Percentiles rank a stretch among this genome's conserved stretches.
phyloP scores from a whole-genome alignment of 2,113 vertebrate species.

The Platysteira castanea region DNA sequence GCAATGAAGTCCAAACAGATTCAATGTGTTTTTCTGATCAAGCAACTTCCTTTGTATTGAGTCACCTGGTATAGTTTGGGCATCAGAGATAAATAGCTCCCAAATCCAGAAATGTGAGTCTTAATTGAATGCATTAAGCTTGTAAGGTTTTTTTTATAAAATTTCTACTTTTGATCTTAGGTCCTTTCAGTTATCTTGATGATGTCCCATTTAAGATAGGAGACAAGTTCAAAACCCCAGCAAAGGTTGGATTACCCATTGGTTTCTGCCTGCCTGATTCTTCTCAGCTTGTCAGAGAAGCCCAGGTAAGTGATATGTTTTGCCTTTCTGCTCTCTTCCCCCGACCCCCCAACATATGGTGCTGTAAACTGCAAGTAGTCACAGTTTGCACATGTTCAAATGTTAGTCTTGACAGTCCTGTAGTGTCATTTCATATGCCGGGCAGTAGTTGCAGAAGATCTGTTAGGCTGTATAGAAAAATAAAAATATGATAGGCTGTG shows the following conservation, averaged over 20 bases:
- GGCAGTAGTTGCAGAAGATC: neutral
- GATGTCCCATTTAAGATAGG: constrained; percentile 96
- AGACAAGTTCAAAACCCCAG: constrained; percentile 90
- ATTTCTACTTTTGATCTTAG: constrained; percentile 71
- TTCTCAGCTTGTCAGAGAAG: constrained; percentile 74
- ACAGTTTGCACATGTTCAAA: neutral
- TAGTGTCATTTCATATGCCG: neutral
- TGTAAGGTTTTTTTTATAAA: neutral
- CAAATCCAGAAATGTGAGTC: neutral
- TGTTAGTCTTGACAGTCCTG: neutral
- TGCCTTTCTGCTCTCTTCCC: neutral
- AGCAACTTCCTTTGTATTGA: neutral
- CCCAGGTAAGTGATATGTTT: constrained; percentile 75
- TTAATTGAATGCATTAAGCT: neutral
- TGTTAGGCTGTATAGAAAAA: neutral
- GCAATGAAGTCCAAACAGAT: neutral
- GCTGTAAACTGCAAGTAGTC: neutral
- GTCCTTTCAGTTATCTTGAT: constrained; percentile 93
- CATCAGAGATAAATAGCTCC: neutral
- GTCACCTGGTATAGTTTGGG: neutral
- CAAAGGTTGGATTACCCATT: constrained; percentile 90
- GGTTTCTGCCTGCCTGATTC: constrained; percentile 86
- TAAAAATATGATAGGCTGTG: neutral
- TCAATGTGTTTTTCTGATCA: neutral
- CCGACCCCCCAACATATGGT: neutral